Conservation (phyloP, 2,888 invertebrate genomes). For the Aquatica leii region DNA sequence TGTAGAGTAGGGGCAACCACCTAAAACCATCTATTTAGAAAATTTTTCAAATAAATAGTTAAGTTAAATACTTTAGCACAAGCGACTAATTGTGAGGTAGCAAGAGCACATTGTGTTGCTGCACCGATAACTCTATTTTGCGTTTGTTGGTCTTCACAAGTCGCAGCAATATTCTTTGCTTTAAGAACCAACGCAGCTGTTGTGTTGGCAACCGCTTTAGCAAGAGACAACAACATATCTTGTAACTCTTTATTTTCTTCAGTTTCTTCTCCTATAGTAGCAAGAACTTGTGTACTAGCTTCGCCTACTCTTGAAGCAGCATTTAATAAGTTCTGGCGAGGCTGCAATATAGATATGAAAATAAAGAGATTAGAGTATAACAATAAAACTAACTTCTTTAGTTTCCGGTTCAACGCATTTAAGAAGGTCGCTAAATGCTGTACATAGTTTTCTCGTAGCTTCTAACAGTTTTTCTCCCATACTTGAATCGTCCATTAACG, state of each 20-base stretch:
- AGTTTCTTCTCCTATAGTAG: conserved; percentile 93
- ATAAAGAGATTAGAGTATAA: conserved; percentile 52
- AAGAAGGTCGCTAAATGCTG: conserved; percentile 93
- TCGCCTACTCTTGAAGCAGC: conserved; percentile 97
- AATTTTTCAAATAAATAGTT: neutral
- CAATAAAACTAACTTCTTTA: conserved; percentile 66
- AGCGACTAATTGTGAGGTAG: conserved; percentile 97
- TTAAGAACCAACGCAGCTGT: conserved; percentile 95
- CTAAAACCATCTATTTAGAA: conserved; percentile 56
- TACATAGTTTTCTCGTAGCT: conserved; percentile 91
- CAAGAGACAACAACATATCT: conserved; percentile 91
- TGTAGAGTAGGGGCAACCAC: conserved; percentile 87
- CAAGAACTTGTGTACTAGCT: conserved; percentile 91
- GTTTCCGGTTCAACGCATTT: conserved; percentile 95
- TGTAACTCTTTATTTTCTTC: conserved; percentile 81
- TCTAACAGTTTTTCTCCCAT: conserved; percentile 87
- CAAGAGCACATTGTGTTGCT: conserved; percentile 95
- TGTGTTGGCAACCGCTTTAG: conserved; percentile 97
- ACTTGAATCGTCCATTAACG: conserved; percentile 87
- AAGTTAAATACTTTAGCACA: conserved; percentile 95
- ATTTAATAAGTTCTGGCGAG: conserved; percentile 90
- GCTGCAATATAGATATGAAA: conserved; percentile 65
- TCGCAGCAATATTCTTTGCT: conserved; percentile 95
- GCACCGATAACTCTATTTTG: conserved; percentile 93
- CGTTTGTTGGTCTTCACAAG: conserved; percentile 80